Percentiles rank a stretch among this genome's conserved stretches.
Evolutionary conservation across 2,797 vertebrate genomes (phyloP).

Genomic region (Pogoniulus pusillus): DNA sequence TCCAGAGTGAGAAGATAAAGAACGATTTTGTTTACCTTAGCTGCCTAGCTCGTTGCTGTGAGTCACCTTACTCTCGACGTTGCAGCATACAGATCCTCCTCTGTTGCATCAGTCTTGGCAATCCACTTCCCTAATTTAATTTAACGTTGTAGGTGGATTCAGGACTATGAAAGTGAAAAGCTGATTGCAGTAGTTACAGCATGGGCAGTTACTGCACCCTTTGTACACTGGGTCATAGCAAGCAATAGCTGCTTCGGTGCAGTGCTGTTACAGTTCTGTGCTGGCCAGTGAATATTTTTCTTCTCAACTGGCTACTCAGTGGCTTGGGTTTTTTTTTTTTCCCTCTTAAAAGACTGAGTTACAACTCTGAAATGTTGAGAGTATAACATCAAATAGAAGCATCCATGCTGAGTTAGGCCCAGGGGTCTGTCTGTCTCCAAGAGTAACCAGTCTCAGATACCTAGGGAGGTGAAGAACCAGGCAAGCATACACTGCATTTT

Average conservation of each 20-base stretch:
- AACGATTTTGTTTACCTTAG: slow-evolving; percentile 94
- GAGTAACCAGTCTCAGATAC: neutral
- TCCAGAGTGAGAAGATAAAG: slow-evolving; percentile 97
- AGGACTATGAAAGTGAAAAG: slow-evolving; percentile 41
- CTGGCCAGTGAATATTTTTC: slow-evolving; percentile 1
- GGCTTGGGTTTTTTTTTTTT: neutral
- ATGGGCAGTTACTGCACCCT: slow-evolving; percentile 30
- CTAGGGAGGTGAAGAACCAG: neutral
- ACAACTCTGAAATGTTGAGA: neutral
- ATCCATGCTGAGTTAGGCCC: neutral
- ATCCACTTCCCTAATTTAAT: slow-evolving; percentile 46
- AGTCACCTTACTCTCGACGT: slow-evolving; percentile 73
- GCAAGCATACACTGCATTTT: neutral
- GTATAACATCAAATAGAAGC: neutral
- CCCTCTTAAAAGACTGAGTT: neutral
- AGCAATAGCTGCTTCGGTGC: slow-evolving; percentile 16
- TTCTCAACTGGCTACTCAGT: neutral
- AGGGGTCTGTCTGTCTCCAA: neutral
- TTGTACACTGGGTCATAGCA: neutral
- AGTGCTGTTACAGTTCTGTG: neutral
- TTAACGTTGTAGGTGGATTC: slow-evolving; percentile 38
- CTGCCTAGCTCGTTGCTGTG: slow-evolving; percentile 97
- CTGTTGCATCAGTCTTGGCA: slow-evolving; percentile 50
- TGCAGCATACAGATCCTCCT: slow-evolving; percentile 61
- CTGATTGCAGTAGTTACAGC: neutral